Evolutionary conservation across 2,888 invertebrate genomes (phyloP), one percentile per base, ranked within the genome.

Genomic region (Vesta saturnalis): DNA sequence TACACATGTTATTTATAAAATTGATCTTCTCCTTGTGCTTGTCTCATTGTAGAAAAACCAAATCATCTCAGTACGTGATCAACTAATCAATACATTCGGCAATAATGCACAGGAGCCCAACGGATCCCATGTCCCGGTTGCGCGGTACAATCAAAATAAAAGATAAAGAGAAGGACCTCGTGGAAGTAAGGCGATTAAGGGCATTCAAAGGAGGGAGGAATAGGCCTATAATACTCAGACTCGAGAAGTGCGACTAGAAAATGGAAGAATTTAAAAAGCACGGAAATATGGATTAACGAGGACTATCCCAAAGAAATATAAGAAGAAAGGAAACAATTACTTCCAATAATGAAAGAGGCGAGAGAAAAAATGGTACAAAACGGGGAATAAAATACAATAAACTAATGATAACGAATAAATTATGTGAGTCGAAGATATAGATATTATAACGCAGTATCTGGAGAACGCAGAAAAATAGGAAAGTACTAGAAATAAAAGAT

Each of bases 331-430:
- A 61, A 61, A 56, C 21, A 55, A 66, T 23, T 61, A 56, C 52
- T 66, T 4, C 61, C 66, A 14, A 22, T 19, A 5, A 21, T 66
- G 55, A 66, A 66, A 30, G 66, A 61, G 21, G 61, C 66, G 19
- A 60, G 49, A 61, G 21, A 43, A 22, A 66, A 61, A 46, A 61
- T n/a, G 65, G 16, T 21, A 58, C n/a, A 61, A 65, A 16, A 59
- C 65, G 6, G 23, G 19, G 30, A 16, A 15, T 65, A 49, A 65
- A 65, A 65, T 65, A 65, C 55, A 65, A 65, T 35, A 56, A 52
- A 60, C 19, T 65, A 58, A 39, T 66, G 43, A 61, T 66, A 54
- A 52, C 60, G 12, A 55, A 23, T 52, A 47, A 60, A 16, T 60
- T 22, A 49, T 47, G 15, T 12, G 52, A 14, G 22, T n/a, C 6